These are phyloP conservation scores for Condylura cristata DNA, from an alignment of 2,113 vertebrate species.

Conservation along the genomic window DNA sequence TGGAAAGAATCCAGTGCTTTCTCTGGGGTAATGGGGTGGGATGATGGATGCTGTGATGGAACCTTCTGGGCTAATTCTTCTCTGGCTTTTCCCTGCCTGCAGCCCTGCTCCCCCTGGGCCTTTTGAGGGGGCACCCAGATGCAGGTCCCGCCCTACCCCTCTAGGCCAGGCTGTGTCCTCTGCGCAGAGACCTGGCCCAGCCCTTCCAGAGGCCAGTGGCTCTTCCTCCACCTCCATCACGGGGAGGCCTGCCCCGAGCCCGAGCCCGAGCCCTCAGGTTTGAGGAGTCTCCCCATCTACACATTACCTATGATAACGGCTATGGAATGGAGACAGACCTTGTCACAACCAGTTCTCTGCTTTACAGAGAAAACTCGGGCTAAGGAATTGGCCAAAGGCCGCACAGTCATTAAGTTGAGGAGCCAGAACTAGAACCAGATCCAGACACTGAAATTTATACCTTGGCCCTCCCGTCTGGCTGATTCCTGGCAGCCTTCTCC, in stretches of 20 bases:
- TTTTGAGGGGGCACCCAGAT: neutral
- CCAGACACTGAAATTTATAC: no score
- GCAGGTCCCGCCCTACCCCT: neutral
- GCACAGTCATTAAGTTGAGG: fast-evolving
- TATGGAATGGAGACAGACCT: fast-evolving
- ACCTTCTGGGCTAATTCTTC: neutral
- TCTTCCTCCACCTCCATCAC: neutral
- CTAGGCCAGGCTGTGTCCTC: neutral
- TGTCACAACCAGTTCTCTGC: neutral
- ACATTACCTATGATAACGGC: neutral
- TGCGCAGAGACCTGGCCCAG: neutral
- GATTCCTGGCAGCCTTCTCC: neutral
- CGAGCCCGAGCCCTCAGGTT: fast-evolving
- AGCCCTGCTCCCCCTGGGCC: neutral
- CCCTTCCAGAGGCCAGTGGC: neutral
- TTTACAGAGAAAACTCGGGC: neutral
- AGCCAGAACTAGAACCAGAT: neutral
- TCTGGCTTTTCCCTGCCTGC: neutral
- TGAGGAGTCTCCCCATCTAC: neutral
- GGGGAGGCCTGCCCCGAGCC: neutral
- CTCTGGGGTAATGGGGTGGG: fast-evolving
- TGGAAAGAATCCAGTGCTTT: neutral
- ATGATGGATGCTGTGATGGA: neutral
- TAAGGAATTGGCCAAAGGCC: neutral
- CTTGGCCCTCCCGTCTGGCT: neutral